Evolutionary conservation across 2,797 vertebrate genomes (phyloP), one percentile per base, ranked within the genome.

Genomic region (Sitta carolinensis): DNA sequence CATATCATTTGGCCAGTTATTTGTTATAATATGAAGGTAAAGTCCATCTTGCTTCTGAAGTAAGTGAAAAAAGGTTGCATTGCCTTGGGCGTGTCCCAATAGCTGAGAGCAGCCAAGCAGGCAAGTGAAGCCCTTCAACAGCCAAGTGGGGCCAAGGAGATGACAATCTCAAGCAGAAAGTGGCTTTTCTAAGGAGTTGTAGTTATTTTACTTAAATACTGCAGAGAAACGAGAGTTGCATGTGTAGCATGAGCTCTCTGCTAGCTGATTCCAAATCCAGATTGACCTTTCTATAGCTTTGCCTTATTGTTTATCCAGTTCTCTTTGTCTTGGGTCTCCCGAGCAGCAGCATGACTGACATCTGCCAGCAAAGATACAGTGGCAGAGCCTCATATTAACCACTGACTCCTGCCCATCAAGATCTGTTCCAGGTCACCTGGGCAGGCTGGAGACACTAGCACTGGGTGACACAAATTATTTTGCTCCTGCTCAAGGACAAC

Each of bases 251-350:
- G 72, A 93, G 74, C 88, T 90, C 43, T 94, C 51, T 92, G 73
- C 72, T 74, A 77, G 57, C 77, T 88, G 92, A 89, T 95, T 96
- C 85, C 69, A 90, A 95, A 68, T 89, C 79, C 63, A 93, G 85
- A 91, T 15, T 92, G 93, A 97, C 81, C 90, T 96, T 96, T 96
- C 72, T 77, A 14, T 59, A 84, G 43, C 82, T 85, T 95, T 82
- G 87, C 47, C 51, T 96, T 85, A 84, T 52, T 90, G 61, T 94
- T 97, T 95, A 94, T 95, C 91, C 68, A 67, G 43, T 95, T 95
- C 96, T 84, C 87, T 89, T 96, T 97, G 84, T 94, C 73, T 90
- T 59, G 34, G 9, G 77, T 95, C 90, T 95, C 87, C 62, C 5
- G 68, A 58, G 64, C 43, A 36, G n/a, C 87, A 64, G 12, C 59